These are phyloP conservation scores for Procapra przewalskii DNA, from an alignment of 2,113 vertebrate species.

Conservation along the genomic window DNA sequence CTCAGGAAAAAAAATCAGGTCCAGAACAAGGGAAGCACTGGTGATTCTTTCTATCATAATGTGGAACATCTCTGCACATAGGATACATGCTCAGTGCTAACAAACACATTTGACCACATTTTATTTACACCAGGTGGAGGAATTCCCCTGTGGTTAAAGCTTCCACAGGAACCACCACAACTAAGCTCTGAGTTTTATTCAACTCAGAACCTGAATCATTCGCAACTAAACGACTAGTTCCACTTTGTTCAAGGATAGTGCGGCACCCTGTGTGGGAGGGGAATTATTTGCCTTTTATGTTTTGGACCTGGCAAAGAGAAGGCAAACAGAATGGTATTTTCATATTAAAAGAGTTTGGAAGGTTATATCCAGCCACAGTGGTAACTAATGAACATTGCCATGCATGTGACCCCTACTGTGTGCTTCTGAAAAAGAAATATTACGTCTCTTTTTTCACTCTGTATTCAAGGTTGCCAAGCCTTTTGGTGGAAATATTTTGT, in stretches of 20 bases:
- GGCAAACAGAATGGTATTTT: slow-evolving; percentile 9
- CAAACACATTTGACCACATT: neutral
- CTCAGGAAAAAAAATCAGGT: neutral
- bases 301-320: slow-evolving; percentile 1
- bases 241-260: neutral
- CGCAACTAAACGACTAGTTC: neutral
- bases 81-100: neutral
- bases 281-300: neutral
- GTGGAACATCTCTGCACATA: neutral
- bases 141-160: neutral
- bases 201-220: neutral
- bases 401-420: neutral
- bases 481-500: neutral
- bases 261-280: neutral
- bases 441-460: neutral
- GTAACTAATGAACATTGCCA: neutral
- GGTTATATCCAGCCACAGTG: neutral
- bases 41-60: neutral
- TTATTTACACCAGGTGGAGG: neutral
- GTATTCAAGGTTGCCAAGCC: neutral
- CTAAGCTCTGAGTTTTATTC: neutral
- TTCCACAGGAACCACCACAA: neutral
- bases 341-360: neutral
- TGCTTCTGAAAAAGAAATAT: neutral
- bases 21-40: neutral